A percentile compares a stretch with the other conserved stretches of the same genome.
phyloP scores from a whole-genome alignment of 1,140 invertebrate genomes.

The Stenopsyche tienmushanensis region DNA sequence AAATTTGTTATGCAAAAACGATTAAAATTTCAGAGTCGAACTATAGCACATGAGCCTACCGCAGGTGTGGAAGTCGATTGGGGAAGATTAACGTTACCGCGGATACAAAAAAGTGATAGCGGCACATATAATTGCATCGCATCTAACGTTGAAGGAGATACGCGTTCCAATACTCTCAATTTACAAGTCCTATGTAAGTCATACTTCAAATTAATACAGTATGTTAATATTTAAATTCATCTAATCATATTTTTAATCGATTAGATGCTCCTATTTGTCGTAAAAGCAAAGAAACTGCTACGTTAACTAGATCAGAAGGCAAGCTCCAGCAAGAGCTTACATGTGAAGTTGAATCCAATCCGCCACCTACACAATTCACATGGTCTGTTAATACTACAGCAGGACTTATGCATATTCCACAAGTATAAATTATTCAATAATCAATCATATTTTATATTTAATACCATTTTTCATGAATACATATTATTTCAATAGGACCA shows the following conservation, averaged over 20 bases:
- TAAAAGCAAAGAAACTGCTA: conserved; percentile 18
- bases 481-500: conserved; percentile 30
- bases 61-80: conserved; percentile 18
- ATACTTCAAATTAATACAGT: conserved; percentile 2
- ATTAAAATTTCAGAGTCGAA: conserved; percentile 19
- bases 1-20: too few species aligned
- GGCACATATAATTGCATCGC: conserved; percentile 27
- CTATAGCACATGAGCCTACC: conserved; percentile 20
- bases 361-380: conserved; percentile 14
- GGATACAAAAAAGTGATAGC: conserved; percentile 12
- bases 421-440: conserved; percentile 13
- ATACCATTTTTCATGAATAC: background rate
- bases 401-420: conserved; percentile 14
- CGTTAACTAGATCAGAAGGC: conserved; percentile 4
- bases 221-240: conserved; percentile 7
- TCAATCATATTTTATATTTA: conserved; percentile 1
- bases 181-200: conserved; percentile 22
- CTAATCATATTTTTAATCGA: conserved; percentile 1
- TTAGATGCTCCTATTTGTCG: conserved; percentile 32
- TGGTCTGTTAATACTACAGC: conserved; percentile 18
- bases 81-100: conserved; percentile 7
- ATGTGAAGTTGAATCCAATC: conserved; percentile 26
- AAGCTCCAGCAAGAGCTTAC: conserved; percentile 7
- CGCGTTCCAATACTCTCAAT: conserved; percentile 22
- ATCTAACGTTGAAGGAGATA: conserved; percentile 28